Conservation (phyloP, 2,888 invertebrate species). For the Drosophila maculinotata region DNA sequence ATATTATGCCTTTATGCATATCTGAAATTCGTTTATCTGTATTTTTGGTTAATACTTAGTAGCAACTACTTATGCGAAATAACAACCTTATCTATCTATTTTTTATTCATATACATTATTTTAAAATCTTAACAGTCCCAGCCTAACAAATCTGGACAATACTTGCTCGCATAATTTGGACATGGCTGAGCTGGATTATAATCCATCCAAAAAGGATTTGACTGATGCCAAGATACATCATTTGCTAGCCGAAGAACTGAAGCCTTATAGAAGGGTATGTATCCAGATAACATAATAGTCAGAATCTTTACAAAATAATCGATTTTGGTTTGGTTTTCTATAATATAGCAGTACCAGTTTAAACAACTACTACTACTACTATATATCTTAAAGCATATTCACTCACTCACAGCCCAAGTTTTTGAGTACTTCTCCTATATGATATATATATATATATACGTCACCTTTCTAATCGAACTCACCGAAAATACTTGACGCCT, state of each 20-base stretch:
- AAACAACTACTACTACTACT: constrained; percentile 27
- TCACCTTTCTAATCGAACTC: constrained; percentile 45
- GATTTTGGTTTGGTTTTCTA: constrained; percentile 58
- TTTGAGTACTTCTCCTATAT: constrained; percentile 40
- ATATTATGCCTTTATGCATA: constrained; percentile 38
- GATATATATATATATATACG: constrained; percentile 24
- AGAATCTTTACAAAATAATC: constrained; percentile 42
- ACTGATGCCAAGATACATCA: constrained; percentile 98
- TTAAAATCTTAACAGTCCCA: constrained; percentile 87
- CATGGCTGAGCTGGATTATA: constrained; percentile 96
- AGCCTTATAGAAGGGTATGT: constrained; percentile 94
- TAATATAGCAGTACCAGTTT: constrained; percentile 52
- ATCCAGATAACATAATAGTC: constrained; percentile 1
- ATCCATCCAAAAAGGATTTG: constrained; percentile 95
- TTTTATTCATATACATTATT: constrained; percentile 5
- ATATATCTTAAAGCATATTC: constrained; percentile 39
- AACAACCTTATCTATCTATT: constrained; percentile 7
- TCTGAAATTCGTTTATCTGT: constrained; percentile 84
- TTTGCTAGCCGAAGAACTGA: constrained; percentile 94
- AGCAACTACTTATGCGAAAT: not conserved
- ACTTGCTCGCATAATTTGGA: constrained; percentile 95
- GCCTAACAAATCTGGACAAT: constrained; percentile 92
- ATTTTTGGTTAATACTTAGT: constrained; percentile 24
- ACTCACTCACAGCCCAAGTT: constrained; percentile 60
- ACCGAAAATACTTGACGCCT: constrained; percentile 42